Evolutionary conservation across 1,140 invertebrate species (phyloP), one percentile per base, ranked within the genome.

Genomic region (Camponotus vicinus): DNA sequence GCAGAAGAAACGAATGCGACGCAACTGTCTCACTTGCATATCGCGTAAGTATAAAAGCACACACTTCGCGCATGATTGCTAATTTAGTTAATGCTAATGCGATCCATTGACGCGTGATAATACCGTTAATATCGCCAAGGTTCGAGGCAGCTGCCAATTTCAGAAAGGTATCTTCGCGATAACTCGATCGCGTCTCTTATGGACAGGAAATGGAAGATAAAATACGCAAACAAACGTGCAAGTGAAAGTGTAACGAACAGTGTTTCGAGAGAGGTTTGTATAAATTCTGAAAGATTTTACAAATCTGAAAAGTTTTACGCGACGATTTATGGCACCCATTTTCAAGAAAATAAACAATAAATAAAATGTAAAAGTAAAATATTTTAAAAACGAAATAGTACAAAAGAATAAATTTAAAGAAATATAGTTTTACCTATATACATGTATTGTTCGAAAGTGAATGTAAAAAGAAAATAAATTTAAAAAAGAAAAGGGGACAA

Each of bases 71-170:
- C 77, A 67, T 52, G 63, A 79, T 79, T 13, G 77, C 45, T 79
- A 79, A 79, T 79, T 79, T 69, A 69, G 77, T 79, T 64, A 11
- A 79, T 79, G 77, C 45, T 79, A 79, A 79, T 55, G 45, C 76
- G 76, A 21, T 37, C 76, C 40, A 52, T 67, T 63, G 76, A 37
- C 45, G 45, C 15, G 49, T 45, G 42, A 79, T 40, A 64, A 79
- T 34, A 69, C 49, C 18, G 42, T 52, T 15, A 52, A 52, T 52
- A 18, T 52, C 13, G 13, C n/a, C 77, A 55, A 37, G 42, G 61
- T 79, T 79, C 67, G 27, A 69, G 27, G 37, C 40, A 34, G 5
- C 13, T 7, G 21, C 1, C 34, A 34, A 76, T 76, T 21, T 18
- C 15, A 59, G 42, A 27, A 61, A 61, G 9, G 15, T n/a, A 27